These are phyloP conservation scores for Tetramorium bicarinatum DNA, from an alignment of 2,888 invertebrate species.

Conservation along the genomic window DNA sequence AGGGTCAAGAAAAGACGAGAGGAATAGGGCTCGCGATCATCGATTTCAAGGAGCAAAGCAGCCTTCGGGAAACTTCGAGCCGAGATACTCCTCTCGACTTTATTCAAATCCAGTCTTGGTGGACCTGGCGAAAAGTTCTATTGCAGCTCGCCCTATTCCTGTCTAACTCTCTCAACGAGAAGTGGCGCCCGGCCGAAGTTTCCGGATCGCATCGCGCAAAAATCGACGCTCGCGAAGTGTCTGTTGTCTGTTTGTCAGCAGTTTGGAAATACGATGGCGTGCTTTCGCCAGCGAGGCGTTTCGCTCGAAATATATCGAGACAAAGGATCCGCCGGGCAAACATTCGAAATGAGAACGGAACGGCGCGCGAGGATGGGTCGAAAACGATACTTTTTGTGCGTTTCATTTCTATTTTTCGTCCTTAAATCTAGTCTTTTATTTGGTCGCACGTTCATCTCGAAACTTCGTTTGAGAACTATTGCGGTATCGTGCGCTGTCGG, in stretches of 20 bases:
- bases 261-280: background rate
- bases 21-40: background rate
- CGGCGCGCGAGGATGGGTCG: background rate
- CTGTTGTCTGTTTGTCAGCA: constrained; percentile 8
- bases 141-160: constrained; percentile 24
- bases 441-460: background rate
- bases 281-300: background rate
- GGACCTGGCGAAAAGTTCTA: background rate
- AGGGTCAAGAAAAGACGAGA: background rate
- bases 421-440: background rate
- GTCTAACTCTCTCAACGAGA: background rate
- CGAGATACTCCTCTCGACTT: constrained; percentile 30
- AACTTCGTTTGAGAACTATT: constrained; percentile 19
- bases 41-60: constrained; percentile 18
- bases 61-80: constrained; percentile 33
- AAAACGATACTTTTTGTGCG: background rate
- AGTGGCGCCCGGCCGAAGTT: constrained; percentile 18
- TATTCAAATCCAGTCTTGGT: constrained; percentile 57
- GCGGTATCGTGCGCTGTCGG: background rate
- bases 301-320: background rate
- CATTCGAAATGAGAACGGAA: background rate
- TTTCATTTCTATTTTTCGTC: background rate
- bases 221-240: background rate
- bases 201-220: constrained; percentile 13
- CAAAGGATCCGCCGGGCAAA: background rate